Conservation (phyloP, 2,797 vertebrate genomes). For the Lithobates sylvaticus region DNA sequence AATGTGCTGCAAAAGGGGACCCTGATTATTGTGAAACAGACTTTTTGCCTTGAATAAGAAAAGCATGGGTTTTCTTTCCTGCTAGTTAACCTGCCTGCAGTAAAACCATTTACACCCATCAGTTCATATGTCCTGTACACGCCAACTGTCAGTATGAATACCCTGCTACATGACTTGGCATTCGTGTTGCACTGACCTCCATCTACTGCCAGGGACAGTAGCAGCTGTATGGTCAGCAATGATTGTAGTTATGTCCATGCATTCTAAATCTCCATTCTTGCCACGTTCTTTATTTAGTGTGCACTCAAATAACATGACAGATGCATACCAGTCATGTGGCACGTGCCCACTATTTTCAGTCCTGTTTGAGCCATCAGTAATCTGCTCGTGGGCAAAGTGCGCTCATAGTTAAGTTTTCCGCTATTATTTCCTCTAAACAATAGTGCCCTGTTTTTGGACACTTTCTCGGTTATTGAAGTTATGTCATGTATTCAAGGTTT, state of each 20-base stretch:
- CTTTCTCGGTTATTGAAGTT: constrained; percentile 1
- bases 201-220: neutral
- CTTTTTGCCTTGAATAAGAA: too few relatives aligned
- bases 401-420: neutral
- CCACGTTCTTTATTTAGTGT: neutral
- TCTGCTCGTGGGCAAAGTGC: neutral
- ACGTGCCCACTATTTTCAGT: constrained; percentile 32
- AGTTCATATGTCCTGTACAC: too few relatives aligned
- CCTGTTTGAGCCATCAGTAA: neutral
- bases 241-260: neutral
- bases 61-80: too few relatives aligned
- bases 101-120: too few relatives aligned
- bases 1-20: too few relatives aligned
- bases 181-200: neutral
- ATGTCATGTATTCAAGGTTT: neutral
- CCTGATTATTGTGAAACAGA: too few relatives aligned
- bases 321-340: constrained; percentile 10
- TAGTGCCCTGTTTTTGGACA: neutral
- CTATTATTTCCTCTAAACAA: neutral
- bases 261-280: neutral
- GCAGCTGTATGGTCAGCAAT: neutral
- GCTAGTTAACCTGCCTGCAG: too few relatives aligned
- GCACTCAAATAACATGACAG: constrained; percentile 10
- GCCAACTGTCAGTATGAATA: too few relatives aligned
- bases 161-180: too few relatives aligned